These are phyloP conservation scores for Danionella dracula DNA, from an alignment of 2,797 vertebrate genomes.

Conservation along the genomic window DNA sequence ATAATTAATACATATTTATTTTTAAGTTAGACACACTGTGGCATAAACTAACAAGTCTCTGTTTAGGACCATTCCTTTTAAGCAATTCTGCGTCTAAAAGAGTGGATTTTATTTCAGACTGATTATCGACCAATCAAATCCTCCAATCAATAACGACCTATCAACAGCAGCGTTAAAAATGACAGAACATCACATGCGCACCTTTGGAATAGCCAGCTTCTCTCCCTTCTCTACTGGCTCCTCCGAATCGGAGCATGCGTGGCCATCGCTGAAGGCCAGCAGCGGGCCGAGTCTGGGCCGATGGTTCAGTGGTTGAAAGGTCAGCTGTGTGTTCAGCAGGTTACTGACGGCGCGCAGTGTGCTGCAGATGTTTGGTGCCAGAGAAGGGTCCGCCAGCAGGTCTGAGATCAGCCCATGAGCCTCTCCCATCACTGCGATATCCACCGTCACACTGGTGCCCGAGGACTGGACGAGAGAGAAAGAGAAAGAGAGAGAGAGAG, in stretches of 20 bases:
- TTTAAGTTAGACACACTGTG: too few species aligned
- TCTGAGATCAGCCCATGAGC: slow-evolving; percentile 95
- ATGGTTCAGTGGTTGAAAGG: slow-evolving; percentile 88
- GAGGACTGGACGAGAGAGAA: slow-evolving; percentile 28
- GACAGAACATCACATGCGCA: too few species aligned
- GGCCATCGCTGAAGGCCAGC: slow-evolving; percentile 74
- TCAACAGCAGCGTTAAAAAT: too few species aligned
- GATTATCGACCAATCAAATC: not conserved
- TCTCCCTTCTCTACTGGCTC: slow-evolving; percentile 82
- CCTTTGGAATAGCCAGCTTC: slow-evolving; percentile 87
- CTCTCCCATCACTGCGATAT: slow-evolving; percentile 95
- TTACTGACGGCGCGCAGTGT: slow-evolving; percentile 92
- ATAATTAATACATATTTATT: too few species aligned
- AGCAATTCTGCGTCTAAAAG: too few species aligned
- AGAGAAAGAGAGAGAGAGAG: not conserved
- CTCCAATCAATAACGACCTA: not conserved
- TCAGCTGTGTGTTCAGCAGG: slow-evolving; percentile 90
- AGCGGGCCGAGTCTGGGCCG: slow-evolving; percentile 73
- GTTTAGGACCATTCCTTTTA: too few species aligned
- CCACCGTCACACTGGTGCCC: slow-evolving; percentile 74
- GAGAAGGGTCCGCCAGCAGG: slow-evolving; percentile 86
- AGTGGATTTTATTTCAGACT: too few species aligned
- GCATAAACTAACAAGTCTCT: too few species aligned
- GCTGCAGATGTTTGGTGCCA: slow-evolving; percentile 89
- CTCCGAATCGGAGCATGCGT: slow-evolving; percentile 85